Evolutionary conservation across 2,113 vertebrate genomes (phyloP).

Genomic region (Varanus salvator): DNA sequence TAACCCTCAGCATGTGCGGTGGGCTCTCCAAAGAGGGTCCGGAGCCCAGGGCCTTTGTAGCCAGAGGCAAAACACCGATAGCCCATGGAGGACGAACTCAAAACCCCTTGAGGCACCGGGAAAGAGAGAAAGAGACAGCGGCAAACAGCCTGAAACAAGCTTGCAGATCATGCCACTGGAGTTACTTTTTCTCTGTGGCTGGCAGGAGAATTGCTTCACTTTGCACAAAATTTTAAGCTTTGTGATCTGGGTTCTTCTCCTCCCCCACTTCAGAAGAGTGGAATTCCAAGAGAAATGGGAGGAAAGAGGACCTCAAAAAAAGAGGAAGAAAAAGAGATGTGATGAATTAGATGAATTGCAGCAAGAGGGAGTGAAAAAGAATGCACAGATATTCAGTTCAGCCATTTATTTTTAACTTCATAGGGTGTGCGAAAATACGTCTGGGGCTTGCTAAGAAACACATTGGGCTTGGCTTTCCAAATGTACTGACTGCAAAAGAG

Average conservation of each 20-base stretch:
- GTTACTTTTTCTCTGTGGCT: conserved; percentile 87
- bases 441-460: neutral
- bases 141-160: conserved; percentile 96
- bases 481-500: no score
- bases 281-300: conserved; percentile 53
- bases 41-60: conserved; percentile 83
- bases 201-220: conserved; percentile 82
- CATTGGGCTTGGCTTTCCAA: neutral
- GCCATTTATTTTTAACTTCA: neutral
- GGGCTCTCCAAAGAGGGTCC: conserved; percentile 78
- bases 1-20: conserved; percentile 79
- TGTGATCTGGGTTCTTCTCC: conserved; percentile 29
- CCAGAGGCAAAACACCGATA: conserved; percentile 80
- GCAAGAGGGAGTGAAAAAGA: no score
- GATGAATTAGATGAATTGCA: no score
- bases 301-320: conserved; percentile 24
- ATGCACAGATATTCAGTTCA: neutral
- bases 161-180: conserved; percentile 94
- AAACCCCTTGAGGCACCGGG: conserved; percentile 79
- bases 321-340: neutral
- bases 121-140: conserved; percentile 73
- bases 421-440: neutral
- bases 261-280: neutral
- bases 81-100: conserved; percentile 87
- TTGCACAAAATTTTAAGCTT: conserved; percentile 74